Evolutionary conservation across 2,888 invertebrate species (phyloP), one percentile per base, ranked within the genome.

Genomic region (Bembecia ichneumoniformis): DNA sequence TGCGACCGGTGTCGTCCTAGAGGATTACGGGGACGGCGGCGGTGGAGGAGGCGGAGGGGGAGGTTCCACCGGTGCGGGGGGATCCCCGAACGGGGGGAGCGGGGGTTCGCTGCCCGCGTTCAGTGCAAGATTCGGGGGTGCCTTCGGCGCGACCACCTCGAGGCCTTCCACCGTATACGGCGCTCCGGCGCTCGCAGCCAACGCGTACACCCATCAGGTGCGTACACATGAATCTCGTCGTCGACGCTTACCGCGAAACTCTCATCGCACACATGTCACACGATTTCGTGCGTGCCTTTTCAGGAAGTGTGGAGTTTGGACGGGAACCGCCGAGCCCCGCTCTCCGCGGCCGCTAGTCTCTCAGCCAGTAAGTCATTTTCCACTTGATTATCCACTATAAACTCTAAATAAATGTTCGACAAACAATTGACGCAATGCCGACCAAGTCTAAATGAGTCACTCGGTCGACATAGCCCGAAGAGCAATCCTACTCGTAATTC

Each of bases 261-360:
- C n/a, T n/a, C n/a, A 11, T 15, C 43, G 15, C 47, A 47, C 15
- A 3, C 35, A 7, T 16, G 10, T 2, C 43, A 28, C 28, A 28
- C 7, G 9, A 28, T 28, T 28, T 9, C 28, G 28, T 9, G 28
- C 17, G 9, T 28, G 9, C 7, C 7, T 28, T 79, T 82, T 49
- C 83, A 84, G 84, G 82, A 83, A 43, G 59, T 66, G 56, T 84
- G 84, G 83, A 58, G 60, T 52, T 55, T 82, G 68, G 74, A 81
- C 57, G 68, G 68, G 55, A 68, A 73, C 57, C 78, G 82, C 47
- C 75, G 88, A 35, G 75, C 86, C 48, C 90, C 89, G 65, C 78
- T 91, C 47, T 90, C 91, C 52, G 92, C 93, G 45, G 90, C 93
- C 51, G 91, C 92, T 53, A 91, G 91, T 57, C 87, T 93, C 57